phyloP scores from a whole-genome alignment of 1,140 invertebrate genomes.

The Pseudomyrmex flavicornis region DNA sequence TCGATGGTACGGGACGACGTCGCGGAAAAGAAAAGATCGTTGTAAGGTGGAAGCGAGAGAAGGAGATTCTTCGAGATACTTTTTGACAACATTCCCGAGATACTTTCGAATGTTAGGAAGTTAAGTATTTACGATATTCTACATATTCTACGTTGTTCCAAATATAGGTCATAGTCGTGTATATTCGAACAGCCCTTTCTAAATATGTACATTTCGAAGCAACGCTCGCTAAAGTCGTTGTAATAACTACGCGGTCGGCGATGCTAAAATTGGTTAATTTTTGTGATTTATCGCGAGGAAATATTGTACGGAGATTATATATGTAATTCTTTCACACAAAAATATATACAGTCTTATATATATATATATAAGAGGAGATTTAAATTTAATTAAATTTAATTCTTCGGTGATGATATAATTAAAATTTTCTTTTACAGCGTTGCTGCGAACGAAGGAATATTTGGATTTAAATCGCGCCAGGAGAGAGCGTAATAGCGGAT shows the following conservation, averaged over 20 bases:
- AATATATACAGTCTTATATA: not conserved
- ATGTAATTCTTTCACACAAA: not conserved
- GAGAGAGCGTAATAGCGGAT: not conserved
- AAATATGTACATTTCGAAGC: constrained; percentile 64
- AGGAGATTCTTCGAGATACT: constrained; percentile 24
- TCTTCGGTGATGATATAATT: not conserved
- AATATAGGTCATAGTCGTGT: constrained; percentile 31
- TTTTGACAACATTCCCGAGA: not conserved
- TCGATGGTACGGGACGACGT: constrained; percentile 15
- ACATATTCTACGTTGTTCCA: constrained; percentile 54
- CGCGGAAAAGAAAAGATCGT: constrained; percentile 2
- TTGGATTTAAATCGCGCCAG: not conserved
- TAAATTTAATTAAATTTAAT: constrained; percentile 30
- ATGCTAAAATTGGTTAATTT: not conserved
- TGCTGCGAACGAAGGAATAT: not conserved
- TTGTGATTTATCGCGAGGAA: not conserved
- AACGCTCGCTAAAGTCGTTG: constrained; percentile 11
- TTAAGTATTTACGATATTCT: constrained; percentile 75
- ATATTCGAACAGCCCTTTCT: constrained; percentile 59
- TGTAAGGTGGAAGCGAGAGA: not conserved
- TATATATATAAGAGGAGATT: not conserved
- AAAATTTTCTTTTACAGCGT: constrained; percentile 7
- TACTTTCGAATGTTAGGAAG: constrained; percentile 21
- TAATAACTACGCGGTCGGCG: no score
- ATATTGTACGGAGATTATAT: not conserved